A percentile compares a stretch with the other conserved stretches of the same genome.
Evolutionary conservation across 2,797 vertebrate species (phyloP).

Genomic region (Cacajao melanocephalus): DNA sequence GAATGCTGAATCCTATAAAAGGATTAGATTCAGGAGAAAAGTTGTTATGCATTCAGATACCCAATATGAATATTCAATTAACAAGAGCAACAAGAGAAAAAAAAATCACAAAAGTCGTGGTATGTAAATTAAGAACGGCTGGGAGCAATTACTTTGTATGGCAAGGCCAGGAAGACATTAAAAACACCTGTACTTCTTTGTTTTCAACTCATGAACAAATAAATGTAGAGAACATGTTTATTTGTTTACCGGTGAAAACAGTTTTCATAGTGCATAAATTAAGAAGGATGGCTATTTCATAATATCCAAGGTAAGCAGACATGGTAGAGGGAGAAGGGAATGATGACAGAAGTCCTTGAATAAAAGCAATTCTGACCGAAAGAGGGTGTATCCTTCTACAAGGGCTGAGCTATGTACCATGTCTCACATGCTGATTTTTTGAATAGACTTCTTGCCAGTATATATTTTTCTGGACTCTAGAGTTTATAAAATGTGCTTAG

Average conservation of each 20-base stretch:
- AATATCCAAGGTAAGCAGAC: constrained; percentile 45
- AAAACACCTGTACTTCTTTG: constrained; percentile 71
- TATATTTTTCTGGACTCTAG: constrained; percentile 82
- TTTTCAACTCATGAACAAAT: constrained; percentile 76
- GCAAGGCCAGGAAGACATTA: constrained; percentile 70
- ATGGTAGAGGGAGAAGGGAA: not conserved
- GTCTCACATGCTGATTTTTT: constrained; percentile 80
- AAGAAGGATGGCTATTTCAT: constrained; percentile 58
- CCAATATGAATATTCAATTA: constrained; percentile 72
- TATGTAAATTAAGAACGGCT: constrained; percentile 68
- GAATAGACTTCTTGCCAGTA: constrained; percentile 75
- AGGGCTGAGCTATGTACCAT: constrained; percentile 76
- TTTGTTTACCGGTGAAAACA: constrained; percentile 68
- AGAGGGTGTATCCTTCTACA: constrained; percentile 36
- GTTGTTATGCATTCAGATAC: constrained; percentile 61
- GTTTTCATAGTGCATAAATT: constrained; percentile 60
- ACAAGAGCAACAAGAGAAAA: constrained; percentile 65
- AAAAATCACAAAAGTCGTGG: constrained; percentile 32
- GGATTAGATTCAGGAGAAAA: constrained; percentile 58
- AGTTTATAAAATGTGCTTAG: constrained; percentile 81
- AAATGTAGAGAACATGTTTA: constrained; percentile 71
- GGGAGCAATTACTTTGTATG: constrained; percentile 61
- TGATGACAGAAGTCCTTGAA: constrained; percentile 50
- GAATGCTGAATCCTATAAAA: constrained; percentile 59
- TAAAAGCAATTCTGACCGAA: constrained; percentile 77